Evolutionary conservation across 2,888 invertebrate genomes (phyloP).

Genomic region (Aphodius sticticus): DNA sequence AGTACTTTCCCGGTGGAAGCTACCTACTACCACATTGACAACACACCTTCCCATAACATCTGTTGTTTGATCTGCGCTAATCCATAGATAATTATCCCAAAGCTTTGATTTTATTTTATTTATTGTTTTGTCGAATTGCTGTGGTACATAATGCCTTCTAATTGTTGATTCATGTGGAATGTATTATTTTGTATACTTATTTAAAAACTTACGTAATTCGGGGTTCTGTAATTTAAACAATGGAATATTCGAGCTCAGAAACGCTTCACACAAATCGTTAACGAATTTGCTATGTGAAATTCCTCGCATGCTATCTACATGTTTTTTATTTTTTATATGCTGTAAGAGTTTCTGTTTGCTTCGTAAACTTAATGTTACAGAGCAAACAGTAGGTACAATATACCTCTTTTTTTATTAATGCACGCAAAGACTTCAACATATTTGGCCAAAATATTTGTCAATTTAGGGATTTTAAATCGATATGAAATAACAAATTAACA

Average conservation of each 20-base stretch:
- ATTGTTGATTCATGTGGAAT: background rate
- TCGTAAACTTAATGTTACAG: too few species aligned
- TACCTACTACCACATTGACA: constrained; percentile 6
- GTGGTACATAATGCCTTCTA: background rate
- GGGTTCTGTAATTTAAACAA: background rate
- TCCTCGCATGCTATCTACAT: background rate
- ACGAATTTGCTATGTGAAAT: background rate
- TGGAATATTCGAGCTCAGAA: background rate
- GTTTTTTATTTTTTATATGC: background rate
- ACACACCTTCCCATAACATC: too few species aligned
- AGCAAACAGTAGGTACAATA: too few species aligned
- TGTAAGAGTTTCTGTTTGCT: background rate
- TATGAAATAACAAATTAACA: too few species aligned
- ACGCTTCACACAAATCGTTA: background rate
- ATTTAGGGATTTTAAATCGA: too few species aligned
- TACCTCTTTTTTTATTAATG: too few species aligned
- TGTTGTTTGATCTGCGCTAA: background rate
- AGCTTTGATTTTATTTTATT: constrained; percentile 18
- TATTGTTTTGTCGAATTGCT: constrained; percentile 6
- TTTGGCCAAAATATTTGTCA: too few species aligned
- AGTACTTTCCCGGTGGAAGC: too few species aligned
- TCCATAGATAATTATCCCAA: background rate
- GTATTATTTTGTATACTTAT: background rate
- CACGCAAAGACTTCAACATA: too few species aligned
- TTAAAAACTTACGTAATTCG: background rate